Conservation (phyloP, 2,888 invertebrate genomes). For the Lepidochitona cinerea region DNA sequence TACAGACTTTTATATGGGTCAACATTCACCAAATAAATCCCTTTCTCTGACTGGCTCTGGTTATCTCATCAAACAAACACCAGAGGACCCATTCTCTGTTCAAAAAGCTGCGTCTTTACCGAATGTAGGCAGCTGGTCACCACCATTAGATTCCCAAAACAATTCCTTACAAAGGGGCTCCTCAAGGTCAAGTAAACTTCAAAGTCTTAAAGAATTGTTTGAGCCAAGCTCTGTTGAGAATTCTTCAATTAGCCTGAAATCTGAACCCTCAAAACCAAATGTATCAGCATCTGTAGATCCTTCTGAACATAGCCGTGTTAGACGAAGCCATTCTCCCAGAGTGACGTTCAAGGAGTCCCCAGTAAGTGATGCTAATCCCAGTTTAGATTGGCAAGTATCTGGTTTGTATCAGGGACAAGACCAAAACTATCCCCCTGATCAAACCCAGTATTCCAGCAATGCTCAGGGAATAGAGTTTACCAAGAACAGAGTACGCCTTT, state of each 20-base stretch:
- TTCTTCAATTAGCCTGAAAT: slow-evolving; percentile 31
- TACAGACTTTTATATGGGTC: background rate
- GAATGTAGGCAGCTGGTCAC: slow-evolving; percentile 26
- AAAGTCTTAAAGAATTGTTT: slow-evolving; percentile 56
- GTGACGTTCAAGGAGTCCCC: background rate
- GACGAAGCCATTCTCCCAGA: background rate
- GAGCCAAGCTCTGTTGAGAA: slow-evolving; percentile 45
- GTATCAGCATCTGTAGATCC: slow-evolving; percentile 18
- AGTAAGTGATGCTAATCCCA: too few species aligned
- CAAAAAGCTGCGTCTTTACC: slow-evolving; percentile 51
- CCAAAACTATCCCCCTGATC: background rate
- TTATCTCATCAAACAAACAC: background rate
- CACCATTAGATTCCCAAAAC: slow-evolving; percentile 36
- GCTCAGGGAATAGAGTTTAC: slow-evolving; percentile 16
- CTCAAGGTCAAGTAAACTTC: slow-evolving; percentile 51
- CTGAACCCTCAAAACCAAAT: slow-evolving; percentile 10
- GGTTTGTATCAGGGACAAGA: background rate
- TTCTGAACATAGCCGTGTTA: slow-evolving; percentile 5
- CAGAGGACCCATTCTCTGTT: background rate
- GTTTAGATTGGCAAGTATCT: background rate
- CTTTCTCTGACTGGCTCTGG: background rate
- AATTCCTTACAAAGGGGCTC: slow-evolving; percentile 32
- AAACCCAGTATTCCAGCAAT: slow-evolving; percentile 13
- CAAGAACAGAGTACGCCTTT: slow-evolving; percentile 5
- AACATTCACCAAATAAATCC: background rate